Conservation (phyloP, 2,888 invertebrate genomes). For the Drosophila monieri region DNA sequence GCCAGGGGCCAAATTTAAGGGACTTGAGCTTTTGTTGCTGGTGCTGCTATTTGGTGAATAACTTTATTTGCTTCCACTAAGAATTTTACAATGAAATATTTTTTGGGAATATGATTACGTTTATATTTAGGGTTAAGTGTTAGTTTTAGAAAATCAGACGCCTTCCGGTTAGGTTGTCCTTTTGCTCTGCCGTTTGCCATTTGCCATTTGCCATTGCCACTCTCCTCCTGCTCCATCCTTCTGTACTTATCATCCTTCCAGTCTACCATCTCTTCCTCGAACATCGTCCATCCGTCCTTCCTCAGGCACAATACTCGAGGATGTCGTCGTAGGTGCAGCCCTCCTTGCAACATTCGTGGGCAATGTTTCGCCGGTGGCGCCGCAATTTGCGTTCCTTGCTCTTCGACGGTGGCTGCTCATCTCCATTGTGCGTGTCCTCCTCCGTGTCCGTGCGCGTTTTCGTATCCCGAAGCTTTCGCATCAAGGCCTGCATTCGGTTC, state of each 20-base stretch:
- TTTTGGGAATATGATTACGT: conserved; percentile 61
- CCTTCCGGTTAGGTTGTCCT: conserved; percentile 14
- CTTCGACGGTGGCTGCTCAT: background rate
- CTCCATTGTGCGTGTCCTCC: background rate
- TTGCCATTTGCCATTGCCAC: conserved; percentile 1
- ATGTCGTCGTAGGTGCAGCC: conserved; percentile 72
- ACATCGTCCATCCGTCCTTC: conserved; percentile 1
- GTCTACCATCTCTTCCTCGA: conserved; percentile 1
- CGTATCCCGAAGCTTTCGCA: conserved; percentile 28
- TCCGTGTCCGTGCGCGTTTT: background rate
- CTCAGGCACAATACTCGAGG: conserved; percentile 60
- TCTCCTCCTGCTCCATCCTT: conserved; percentile 3
- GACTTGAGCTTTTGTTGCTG: conserved; percentile 37
- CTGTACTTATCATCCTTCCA: background rate
- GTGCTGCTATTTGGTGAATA: conserved; percentile 62
- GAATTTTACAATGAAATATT: conserved; percentile 78
- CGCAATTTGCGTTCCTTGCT: conserved; percentile 34
- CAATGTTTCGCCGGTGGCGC: conserved; percentile 62
- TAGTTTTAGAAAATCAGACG: conserved; percentile 54
- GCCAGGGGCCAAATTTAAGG: background rate
- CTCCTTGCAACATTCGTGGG: conserved; percentile 65
- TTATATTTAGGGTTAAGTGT: conserved; percentile 56
- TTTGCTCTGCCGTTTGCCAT: conserved; percentile 6
- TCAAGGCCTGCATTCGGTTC: conserved; percentile 21
- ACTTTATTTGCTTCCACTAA: conserved; percentile 74